Evolutionary conservation across 2,888 invertebrate species (phyloP), one percentile per base, ranked within the genome.

Genomic region (Erpobdella octoculata): DNA sequence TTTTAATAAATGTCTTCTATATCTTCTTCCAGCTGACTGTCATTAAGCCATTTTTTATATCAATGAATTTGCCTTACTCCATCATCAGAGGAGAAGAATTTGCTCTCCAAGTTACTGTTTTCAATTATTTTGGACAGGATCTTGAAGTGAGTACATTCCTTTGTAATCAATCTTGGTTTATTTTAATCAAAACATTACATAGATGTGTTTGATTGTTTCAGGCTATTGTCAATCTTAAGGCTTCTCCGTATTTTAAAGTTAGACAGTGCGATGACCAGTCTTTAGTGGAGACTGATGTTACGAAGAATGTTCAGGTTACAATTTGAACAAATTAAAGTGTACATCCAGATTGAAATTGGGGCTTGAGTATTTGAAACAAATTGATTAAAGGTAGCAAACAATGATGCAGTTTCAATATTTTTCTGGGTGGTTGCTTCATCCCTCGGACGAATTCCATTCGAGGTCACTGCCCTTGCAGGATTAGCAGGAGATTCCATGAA

Each of bases 41-140:
- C 1, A 90, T 90, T 83, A 88, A 90, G 77, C 89, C 90, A 12
- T 91, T 97, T 81, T 91, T 91, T 76, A 88, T 95, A 59, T 88
- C 89, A 9, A 86, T 93, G 9, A 91, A 93, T 80, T 84, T 96
- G 66, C 97, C 97, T 0, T 90, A 91, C 78, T 89, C 91, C 0
- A 88, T 97, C 18, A 90, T 92, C 78, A 87, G 89, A 74, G 94
- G 93, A 33, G 98, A 98, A 86, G 89, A 91, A 9, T 87, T 97
- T 71, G 89, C 92, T 0, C 87, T 94, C 70, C 90, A 94, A 64
- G 89, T 92, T 15, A 89, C 91, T 1, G 88, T 96, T 9, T 92
- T 91, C 83, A 97, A 94, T 83, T 91, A 94, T 58, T 53, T 48
- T 35, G 69, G 69, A 58, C 35, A 48, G 4, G 58, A 69, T 58